phyloP scores from a whole-genome alignment of 1,140 invertebrate species.

The Drosophila asahinai region DNA sequence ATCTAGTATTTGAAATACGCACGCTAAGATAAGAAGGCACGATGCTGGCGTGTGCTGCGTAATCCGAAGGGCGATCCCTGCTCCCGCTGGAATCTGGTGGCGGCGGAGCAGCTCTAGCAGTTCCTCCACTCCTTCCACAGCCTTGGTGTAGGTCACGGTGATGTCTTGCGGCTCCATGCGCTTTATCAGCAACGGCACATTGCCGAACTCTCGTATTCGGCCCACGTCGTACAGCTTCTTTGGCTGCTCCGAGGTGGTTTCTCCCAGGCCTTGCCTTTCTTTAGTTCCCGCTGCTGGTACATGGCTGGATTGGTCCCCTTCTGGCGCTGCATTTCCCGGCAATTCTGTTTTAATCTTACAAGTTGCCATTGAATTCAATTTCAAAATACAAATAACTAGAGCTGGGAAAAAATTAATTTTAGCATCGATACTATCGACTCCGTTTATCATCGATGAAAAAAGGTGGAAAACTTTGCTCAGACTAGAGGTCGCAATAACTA shows the following conservation, averaged over 20 bases:
- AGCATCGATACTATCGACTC: no score
- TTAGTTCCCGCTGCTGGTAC: neutral
- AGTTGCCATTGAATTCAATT: conserved; percentile 24
- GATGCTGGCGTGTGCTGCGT: conserved; percentile 62
- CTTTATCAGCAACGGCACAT: conserved; percentile 66
- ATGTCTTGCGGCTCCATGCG: conserved; percentile 62
- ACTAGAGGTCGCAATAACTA: no score
- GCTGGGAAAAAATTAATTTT: no score
- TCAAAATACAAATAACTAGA: no score
- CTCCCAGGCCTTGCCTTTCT: neutral
- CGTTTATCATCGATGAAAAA: no score
- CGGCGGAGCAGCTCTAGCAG: conserved; percentile 37
- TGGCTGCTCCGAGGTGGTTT: neutral
- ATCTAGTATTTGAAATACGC: neutral
- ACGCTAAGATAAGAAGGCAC: conserved; percentile 63
- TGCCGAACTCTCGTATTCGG: conserved; percentile 36
- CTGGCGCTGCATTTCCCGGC: neutral
- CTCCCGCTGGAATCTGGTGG: conserved; percentile 40
- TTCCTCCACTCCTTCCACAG: conserved; percentile 24
- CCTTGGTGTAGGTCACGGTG: conserved; percentile 44
- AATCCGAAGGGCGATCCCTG: conserved; percentile 65
- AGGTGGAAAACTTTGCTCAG: no score
- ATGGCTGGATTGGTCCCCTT: neutral
- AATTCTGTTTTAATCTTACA: conserved; percentile 21
- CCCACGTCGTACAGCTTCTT: conserved; percentile 55